Conservation (phyloP, 64 coral and sea anemone species). For the Montipora sp. region DNA sequence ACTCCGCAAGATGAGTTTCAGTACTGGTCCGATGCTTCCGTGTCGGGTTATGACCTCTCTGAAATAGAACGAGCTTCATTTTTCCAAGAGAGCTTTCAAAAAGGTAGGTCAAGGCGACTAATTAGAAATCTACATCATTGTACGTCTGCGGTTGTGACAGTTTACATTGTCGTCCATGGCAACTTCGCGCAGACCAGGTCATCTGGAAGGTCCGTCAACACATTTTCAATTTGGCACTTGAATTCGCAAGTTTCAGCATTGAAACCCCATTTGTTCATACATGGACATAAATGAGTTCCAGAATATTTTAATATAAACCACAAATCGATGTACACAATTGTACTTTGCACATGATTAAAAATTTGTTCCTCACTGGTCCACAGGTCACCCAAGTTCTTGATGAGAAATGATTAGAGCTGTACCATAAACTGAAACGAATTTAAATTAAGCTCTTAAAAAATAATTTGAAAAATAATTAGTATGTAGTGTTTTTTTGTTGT, state of each 20-base stretch:
- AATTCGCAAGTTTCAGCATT: background rate
- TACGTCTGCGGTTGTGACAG: background rate
- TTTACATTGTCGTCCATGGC: conserved; percentile 81
- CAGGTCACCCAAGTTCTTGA: too few relatives aligned
- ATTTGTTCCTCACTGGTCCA: too few relatives aligned
- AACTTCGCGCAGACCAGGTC: conserved; percentile 14
- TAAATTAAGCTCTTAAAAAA: too few relatives aligned
- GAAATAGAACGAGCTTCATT: conserved; percentile 95
- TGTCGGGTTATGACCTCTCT: conserved; percentile 96
- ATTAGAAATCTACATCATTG: background rate
- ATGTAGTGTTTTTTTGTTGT: too few relatives aligned
- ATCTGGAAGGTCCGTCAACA: background rate
- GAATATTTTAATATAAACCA: too few relatives aligned
- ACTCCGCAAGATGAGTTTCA: conserved; percentile 99
- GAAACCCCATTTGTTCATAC: too few relatives aligned
- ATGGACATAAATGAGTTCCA: too few relatives aligned
- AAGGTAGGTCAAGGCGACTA: conserved; percentile 38
- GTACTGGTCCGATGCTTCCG: conserved; percentile 94
- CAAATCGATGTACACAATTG: too few relatives aligned
- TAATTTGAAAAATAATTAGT: too few relatives aligned
- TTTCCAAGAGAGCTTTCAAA: conserved; percentile 99
- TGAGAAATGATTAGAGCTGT: too few relatives aligned
- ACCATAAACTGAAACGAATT: too few relatives aligned
- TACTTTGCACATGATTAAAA: too few relatives aligned
- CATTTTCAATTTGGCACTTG: background rate